A percentile compares a stretch with the other conserved stretches of the same genome.
These are phyloP conservation scores for Schizopygopsis pylzovi DNA, from an alignment of 2,797 vertebrate species.

Conservation along the genomic window DNA sequence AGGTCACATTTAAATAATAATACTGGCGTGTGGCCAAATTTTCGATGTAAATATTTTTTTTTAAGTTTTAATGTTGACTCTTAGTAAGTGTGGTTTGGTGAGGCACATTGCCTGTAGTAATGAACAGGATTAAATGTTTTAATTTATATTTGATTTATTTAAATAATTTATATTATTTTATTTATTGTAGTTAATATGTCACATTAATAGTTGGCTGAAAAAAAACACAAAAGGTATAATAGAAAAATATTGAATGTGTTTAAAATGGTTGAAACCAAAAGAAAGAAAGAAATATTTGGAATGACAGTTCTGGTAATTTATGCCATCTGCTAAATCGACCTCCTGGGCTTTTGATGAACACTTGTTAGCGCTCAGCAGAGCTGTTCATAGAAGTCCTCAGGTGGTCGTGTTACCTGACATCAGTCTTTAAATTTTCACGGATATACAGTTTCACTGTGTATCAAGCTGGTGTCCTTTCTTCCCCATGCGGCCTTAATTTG, in stretches of 20 bases:
- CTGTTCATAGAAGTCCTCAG: slow-evolving; percentile 45
- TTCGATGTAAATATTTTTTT: too few species aligned
- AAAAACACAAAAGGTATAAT: not conserved
- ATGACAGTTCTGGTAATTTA: slow-evolving; percentile 41
- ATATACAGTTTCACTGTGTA: slow-evolving; percentile 1
- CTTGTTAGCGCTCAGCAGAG: slow-evolving; percentile 46
- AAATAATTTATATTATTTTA: not conserved
- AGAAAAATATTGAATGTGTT: too few species aligned
- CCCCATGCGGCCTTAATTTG: slow-evolving; percentile 33
- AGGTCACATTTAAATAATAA: too few species aligned
- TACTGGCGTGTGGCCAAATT: too few species aligned
- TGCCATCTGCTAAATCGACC: slow-evolving; percentile 29
- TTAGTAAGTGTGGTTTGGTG: not conserved
- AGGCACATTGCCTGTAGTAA: not conserved
- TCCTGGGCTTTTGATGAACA: slow-evolving; percentile 52
- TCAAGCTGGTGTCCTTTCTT: slow-evolving; percentile 37
- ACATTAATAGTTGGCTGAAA: not conserved
- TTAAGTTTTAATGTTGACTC: not conserved
- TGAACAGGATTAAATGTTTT: not conserved
- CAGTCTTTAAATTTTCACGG: slow-evolving; percentile 35
- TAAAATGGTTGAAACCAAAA: slow-evolving; percentile 27
- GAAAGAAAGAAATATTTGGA: slow-evolving; percentile 28
- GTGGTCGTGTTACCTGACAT: slow-evolving; percentile 42
- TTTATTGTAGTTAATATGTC: not conserved
- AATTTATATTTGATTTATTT: not conserved